Percentiles rank a stretch among this genome's conserved stretches.
Conservation (phyloP, 1,140 invertebrate species). For the Heterodera schachtii region DNA sequence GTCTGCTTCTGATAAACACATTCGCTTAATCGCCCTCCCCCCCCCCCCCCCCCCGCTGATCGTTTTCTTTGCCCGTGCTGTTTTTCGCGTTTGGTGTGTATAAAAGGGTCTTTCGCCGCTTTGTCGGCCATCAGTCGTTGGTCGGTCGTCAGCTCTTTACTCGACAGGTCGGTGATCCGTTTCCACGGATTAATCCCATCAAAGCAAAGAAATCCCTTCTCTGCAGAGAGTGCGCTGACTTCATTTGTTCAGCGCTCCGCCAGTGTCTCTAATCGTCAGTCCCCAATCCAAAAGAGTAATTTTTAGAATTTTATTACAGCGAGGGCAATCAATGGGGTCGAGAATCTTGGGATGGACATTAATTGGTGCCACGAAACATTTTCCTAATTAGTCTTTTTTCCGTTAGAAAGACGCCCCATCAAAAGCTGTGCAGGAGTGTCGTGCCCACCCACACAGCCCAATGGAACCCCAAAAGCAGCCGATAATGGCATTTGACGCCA, state of each 20-base stretch:
- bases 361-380: no score
- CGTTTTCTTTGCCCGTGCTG: no score
- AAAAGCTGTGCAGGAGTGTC: neutral
- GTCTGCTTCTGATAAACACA: neutral
- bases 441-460: conserved; percentile 8
- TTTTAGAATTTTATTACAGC: neutral
- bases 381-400: neutral
- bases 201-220: neutral
- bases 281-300: neutral
- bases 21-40: neutral
- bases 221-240: conserved; percentile 13
- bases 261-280: conserved; percentile 7
- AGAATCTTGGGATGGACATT: no score
- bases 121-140: conserved; percentile 11
- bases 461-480: conserved; percentile 40
- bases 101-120: neutral
- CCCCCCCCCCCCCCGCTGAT: no score
- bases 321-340: no score
- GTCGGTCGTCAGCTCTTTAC: conserved; percentile 13
- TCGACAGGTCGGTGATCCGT: neutral
- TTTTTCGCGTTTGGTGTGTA: neutral
- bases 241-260: conserved; percentile 1
- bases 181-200: neutral
- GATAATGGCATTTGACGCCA: conserved; percentile 36
- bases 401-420: neutral